phyloP scores from a whole-genome alignment of 30 jellyfish, hydroid and myxozoan species.

The Chrysaora quinquecirrha region DNA sequence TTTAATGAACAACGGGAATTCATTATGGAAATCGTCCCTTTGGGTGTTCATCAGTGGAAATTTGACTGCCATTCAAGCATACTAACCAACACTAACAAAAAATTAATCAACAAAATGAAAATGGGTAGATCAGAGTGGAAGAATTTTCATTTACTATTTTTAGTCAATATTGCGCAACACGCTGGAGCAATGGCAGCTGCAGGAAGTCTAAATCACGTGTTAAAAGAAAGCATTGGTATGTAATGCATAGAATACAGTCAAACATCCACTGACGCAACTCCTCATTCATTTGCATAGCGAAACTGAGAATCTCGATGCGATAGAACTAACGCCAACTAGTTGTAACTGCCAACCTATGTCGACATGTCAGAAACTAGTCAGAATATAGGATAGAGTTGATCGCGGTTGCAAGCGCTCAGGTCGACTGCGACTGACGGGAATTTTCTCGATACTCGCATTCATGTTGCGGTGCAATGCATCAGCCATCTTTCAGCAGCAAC shows the following conservation, averaged over 20 bases:
- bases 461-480: constrained; percentile 74
- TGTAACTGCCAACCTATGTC: no score
- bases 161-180: constrained; percentile 61
- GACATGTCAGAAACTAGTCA: no score
- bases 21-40: no score
- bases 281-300: no score
- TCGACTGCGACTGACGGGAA: no score
- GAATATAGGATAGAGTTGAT: no score
- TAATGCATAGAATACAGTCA: constrained; percentile 25
- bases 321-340: no score
- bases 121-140: not conserved
- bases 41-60: constrained; percentile 57
- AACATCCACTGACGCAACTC: constrained; percentile 56
- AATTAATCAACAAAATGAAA: not conserved
- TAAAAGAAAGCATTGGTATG: constrained; percentile 79
- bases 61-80: constrained; percentile 31
- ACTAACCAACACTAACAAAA: constrained; percentile 1
- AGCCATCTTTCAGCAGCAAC: no score
- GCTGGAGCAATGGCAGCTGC: constrained; percentile 77
- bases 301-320: no score
- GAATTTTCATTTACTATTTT: constrained; percentile 41
- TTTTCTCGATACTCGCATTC: constrained; percentile 71
- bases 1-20: no score
- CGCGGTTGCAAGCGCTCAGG: no score
- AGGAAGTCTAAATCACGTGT: constrained; percentile 57